Percentiles rank a stretch among this genome's conserved stretches.
phyloP scores from a whole-genome alignment of 2,113 vertebrate genomes.

The Hemiscyllium ocellatum region DNA sequence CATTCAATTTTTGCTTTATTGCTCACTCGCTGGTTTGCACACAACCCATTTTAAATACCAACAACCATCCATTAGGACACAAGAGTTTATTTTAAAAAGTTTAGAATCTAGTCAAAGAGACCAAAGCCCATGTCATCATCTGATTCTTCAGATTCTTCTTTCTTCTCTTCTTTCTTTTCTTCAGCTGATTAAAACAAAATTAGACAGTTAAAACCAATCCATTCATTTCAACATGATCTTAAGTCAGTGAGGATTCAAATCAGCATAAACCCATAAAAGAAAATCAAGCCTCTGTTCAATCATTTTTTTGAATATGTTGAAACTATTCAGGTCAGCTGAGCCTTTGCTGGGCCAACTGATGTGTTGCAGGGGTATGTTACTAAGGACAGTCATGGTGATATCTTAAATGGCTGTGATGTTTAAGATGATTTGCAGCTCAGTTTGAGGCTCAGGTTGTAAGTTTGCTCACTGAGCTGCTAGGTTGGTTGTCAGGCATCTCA shows the following conservation, averaged over 20 bases:
- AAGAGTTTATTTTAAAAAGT: conserved; percentile 2
- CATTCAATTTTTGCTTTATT: neutral
- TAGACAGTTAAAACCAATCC: conserved; percentile 27
- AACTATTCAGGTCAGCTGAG: neutral
- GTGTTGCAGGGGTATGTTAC: neutral
- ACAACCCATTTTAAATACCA: neutral
- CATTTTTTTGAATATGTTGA: too few species aligned
- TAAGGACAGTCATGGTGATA: neutral
- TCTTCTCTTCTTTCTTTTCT: conserved; percentile 91
- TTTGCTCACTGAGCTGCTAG: too few species aligned
- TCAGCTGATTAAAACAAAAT: conserved; percentile 48
- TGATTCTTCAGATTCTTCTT: conserved; percentile 91
- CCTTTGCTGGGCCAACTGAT: neutral
- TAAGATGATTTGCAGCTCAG: too few species aligned
- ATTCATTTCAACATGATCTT: neutral
- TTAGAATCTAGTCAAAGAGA: conserved; percentile 77
- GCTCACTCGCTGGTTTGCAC: neutral
- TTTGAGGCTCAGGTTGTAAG: too few species aligned
- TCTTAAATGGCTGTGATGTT: neutral
- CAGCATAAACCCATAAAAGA: neutral
- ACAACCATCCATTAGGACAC: neutral
- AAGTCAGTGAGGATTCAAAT: neutral
- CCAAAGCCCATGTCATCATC: conserved; percentile 96
- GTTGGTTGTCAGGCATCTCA: too few species aligned
- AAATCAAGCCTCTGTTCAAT: neutral